Evolutionary conservation across 2,113 vertebrate species (phyloP).

Genomic region (Monarcha castaneiventris): DNA sequence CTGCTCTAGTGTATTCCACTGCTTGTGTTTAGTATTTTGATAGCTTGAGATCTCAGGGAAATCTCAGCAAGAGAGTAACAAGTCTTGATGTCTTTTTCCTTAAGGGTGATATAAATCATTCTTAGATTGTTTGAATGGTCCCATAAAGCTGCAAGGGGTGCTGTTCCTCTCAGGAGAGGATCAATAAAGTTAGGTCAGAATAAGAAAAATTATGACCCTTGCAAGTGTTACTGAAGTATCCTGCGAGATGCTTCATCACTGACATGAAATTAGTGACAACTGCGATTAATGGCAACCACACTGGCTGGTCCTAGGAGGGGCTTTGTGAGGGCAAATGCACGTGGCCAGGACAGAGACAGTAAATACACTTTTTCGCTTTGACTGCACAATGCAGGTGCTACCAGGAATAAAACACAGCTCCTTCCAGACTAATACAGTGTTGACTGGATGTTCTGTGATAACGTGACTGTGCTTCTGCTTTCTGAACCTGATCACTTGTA

Average conservation of each 20-base stretch:
- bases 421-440: too few species aligned
- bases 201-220: background rate
- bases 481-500: background rate
- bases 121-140: background rate
- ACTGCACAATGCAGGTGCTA: rapidly evolving
- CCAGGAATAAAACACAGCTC: background rate
- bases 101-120: conserved; percentile 20
- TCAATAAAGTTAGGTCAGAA: conserved; percentile 12
- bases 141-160: background rate
- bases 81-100: conserved; percentile 20
- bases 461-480: background rate
- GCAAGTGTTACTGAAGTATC: background rate
- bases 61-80: background rate
- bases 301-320: background rate
- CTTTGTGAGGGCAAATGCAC: background rate
- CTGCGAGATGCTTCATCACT: background rate
- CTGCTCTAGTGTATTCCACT: background rate
- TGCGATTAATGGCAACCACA: rapidly evolving
- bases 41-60: background rate
- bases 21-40: background rate
- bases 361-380: background rate
- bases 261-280: background rate
- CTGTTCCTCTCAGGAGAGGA: conserved; percentile 8
- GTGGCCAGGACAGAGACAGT: background rate
- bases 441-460: background rate